Conservation (phyloP, 2,888 invertebrate genomes). For the Stictocephala bisonia region DNA sequence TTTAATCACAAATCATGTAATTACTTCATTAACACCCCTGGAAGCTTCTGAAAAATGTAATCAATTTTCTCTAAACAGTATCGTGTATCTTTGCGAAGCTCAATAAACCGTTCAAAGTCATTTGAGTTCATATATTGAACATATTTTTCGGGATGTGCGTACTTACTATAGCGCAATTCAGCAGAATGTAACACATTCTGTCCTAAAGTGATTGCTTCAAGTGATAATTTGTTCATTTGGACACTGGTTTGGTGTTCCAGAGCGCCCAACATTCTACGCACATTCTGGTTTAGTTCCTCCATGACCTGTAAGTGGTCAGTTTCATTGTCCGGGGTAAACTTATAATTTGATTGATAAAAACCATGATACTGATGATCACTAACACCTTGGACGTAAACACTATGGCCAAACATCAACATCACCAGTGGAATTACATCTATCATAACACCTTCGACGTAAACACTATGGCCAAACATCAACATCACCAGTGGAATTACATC, state of each 20-base stretch:
- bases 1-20: background rate
- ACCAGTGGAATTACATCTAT: background rate
- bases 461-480: no score
- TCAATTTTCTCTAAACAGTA: constrained; percentile 32
- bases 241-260: constrained; percentile 6
- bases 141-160: constrained; percentile 15
- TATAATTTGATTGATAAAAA: background rate
- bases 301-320: constrained; percentile 1
- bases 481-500: background rate
- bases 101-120: background rate
- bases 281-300: constrained; percentile 14
- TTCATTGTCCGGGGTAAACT: constrained; percentile 22
- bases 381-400: background rate
- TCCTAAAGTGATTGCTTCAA: constrained; percentile 1
- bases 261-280: constrained; percentile 27
- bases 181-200: constrained; percentile 26
- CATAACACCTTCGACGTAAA: background rate
- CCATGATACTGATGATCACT: constrained; percentile 2
- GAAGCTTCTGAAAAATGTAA: constrained; percentile 3
- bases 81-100: background rate
- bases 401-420: no score
- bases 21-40: constrained; percentile 13
- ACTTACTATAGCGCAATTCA: background rate
- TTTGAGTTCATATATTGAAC: constrained; percentile 8
- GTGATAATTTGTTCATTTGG: constrained; percentile 2